Base-by-base conservation (phyloP, 2,113 vertebrate genomes). In the Neolamprologus sp. region DNA sequence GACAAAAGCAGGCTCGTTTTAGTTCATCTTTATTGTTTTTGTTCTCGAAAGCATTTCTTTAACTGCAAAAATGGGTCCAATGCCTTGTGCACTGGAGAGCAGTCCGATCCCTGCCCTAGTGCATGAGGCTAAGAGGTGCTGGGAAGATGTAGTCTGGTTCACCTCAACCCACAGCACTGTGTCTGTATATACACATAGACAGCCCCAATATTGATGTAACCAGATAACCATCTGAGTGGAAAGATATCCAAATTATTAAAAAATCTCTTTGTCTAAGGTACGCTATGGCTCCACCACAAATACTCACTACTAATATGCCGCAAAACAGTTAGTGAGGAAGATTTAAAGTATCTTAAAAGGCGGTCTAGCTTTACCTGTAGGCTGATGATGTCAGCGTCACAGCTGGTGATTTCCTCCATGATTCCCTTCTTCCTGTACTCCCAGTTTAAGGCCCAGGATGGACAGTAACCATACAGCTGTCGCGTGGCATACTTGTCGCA, bases 381-480 rank as follows among this genome's bases (percentile, higher is more conserved):
- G 93, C 98, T 99, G 94, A 99, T 98, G 96, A 99, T 98, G 95
- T 99, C 99, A 54, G 98, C 98, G 51, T 99, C 98, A 84, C 98
- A 99, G 97, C 96, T 97, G 93, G 98, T 97, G 33, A 99, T 99
- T 87, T 99, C 99, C 96, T 99, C 98, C 99, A 99, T 99, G 96
- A 99, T 99, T 95, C 99, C 99, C 94, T 99, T 99, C 96, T 99
- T 99, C 78, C 99, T 96, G 88, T 99, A 99, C 96, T 99, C 98
- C 99, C 99, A 99, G 33, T 98, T 99, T 91, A 99, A 97, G 3
- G 98, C 99, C 99, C 99, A 99, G 83, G 99, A 99, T 0, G 99
- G 99, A 94, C 99, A 99, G 96, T 99, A 99, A 93, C 98, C 99
- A 3, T 99, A 99, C 87, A 99, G 97, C 97, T 99, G 99, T 92